Conservation (phyloP, 1,140 invertebrate genomes). For the Stratiolaelaps scimitus region DNA sequence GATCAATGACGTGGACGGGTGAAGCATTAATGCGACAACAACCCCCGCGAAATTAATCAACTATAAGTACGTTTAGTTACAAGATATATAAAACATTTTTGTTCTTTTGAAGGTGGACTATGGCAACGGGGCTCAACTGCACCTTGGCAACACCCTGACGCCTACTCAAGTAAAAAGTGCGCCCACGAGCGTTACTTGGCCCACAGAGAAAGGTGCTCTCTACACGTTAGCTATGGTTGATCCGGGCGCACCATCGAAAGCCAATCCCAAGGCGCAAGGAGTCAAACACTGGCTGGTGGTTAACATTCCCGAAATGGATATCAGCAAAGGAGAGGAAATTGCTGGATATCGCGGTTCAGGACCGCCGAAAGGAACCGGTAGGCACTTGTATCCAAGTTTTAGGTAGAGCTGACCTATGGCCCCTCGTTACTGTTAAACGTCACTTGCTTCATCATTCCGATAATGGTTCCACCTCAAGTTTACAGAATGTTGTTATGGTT, state of each 20-base stretch:
- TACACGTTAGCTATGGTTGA: slow-evolving; percentile 65
- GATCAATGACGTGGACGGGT: too few relatives aligned
- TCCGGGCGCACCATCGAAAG: slow-evolving; percentile 39
- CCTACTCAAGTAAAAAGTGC: background rate
- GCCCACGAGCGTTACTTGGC: slow-evolving; percentile 36
- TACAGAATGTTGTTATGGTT: too few relatives aligned
- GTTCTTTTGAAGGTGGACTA: slow-evolving; percentile 31
- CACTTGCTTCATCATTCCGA: too few relatives aligned
- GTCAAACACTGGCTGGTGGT: slow-evolving; percentile 41
- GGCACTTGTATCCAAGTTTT: slow-evolving; percentile 22
- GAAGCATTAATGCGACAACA: too few relatives aligned
- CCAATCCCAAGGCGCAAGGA: slow-evolving; percentile 38
- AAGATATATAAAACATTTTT: too few relatives aligned
- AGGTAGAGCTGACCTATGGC: too few relatives aligned
- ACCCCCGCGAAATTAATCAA: too few relatives aligned
- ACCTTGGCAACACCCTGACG: slow-evolving; percentile 32
- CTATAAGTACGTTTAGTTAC: too few relatives aligned
- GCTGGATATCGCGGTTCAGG: slow-evolving; percentile 40
- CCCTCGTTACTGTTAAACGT: too few relatives aligned
- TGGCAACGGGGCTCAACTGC: slow-evolving; percentile 30
- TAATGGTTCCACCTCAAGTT: too few relatives aligned
- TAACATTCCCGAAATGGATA: slow-evolving; percentile 40
- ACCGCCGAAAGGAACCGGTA: slow-evolving; percentile 39
- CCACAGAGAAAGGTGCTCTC: slow-evolving; percentile 37
- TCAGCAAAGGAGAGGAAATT: slow-evolving; percentile 38